Percentiles rank a stretch among this genome's conserved stretches.
Evolutionary conservation across 1,140 invertebrate species (phyloP).

Genomic region (Metaphire vulgaris): DNA sequence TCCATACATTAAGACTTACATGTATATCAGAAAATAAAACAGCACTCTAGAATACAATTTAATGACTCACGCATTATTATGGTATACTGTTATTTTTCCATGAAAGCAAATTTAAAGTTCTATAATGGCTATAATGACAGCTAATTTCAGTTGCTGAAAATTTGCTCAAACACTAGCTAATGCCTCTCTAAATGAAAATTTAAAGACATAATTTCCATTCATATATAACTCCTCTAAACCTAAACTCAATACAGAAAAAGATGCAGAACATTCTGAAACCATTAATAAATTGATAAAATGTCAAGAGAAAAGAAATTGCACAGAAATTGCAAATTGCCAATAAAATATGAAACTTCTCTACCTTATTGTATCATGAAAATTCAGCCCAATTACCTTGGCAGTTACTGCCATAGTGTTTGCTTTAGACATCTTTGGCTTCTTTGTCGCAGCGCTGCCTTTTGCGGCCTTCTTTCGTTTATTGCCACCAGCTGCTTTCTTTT

Average conservation of each 20-base stretch:
- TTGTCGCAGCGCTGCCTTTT: not conserved
- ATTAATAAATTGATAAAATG: not conserved
- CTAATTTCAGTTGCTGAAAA: too few relatives aligned
- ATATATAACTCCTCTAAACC: not conserved
- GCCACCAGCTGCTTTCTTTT: not conserved
- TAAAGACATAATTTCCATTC: not conserved
- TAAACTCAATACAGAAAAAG: too few relatives aligned
- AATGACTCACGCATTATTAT: not conserved
- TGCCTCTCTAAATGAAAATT: too few relatives aligned
- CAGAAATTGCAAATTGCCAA: not conserved
- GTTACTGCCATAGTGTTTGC: not conserved
- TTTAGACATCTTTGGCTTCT: not conserved
- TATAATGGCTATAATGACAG: too few relatives aligned
- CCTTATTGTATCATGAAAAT: not conserved
- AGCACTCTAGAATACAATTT: not conserved
- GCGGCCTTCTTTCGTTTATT: not conserved
- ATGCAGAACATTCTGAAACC: too few relatives aligned
- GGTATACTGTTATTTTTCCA: not conserved
- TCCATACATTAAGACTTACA: too few relatives aligned
- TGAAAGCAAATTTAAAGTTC: too few relatives aligned
- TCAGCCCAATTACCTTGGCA: not conserved
- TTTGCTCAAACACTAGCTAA: too few relatives aligned
- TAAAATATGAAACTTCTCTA: not conserved
- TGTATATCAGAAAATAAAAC: not conserved
- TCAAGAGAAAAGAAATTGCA: not conserved